Evolutionary conservation across 2,797 vertebrate genomes (phyloP), one percentile per base, ranked within the genome.

Genomic region (Ambastaia sidthimunki): DNA sequence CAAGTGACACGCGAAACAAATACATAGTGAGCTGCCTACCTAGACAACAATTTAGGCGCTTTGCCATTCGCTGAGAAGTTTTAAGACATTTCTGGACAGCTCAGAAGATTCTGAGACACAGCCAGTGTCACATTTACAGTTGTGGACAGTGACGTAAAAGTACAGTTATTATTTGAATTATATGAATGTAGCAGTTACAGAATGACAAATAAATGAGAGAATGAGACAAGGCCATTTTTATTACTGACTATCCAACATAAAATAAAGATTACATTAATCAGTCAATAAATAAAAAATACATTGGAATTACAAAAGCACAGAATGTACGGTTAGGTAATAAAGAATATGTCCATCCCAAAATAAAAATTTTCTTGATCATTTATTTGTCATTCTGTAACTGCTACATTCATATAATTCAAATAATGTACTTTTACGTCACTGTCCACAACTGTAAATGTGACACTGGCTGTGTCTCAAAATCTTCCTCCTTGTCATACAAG

Each of bases 1-100:
- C 75, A 77, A 77, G 67, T 78, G 76, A 21, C 41, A 44, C 9
- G 55, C 23, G 4, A 19, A 19, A 25, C 4, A 7, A 6, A 34
- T 10, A 16, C 16, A 15, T 63, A 65, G 7, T 18, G 2, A 4
- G 13, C 59, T 31, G 21, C 13, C 23, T 60, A 28, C 11, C 23
- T 28, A 28, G 41, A 44, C 41, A 28, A 25, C 60, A n/a, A 9
- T 63, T 10, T 16, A 44, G 41, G 41, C 41, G 12, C 21, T 21
- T 25, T 28, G 21, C 1, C 10, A 28, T 10, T 44, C 41, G 10
- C 10, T 44, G 41, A 11, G 28, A 28, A 28, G 28, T 28, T 28
- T 28, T 28, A 2, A 28, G 28, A 28, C 4, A 63, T 6, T 7
- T 18, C 28, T n/a, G 28, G 31, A 34, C 28, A 63, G 41, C 25